Evolutionary conservation across 2,797 vertebrate species (phyloP), one percentile per base, ranked within the genome.

Genomic region (Acanthiza pusilla): DNA sequence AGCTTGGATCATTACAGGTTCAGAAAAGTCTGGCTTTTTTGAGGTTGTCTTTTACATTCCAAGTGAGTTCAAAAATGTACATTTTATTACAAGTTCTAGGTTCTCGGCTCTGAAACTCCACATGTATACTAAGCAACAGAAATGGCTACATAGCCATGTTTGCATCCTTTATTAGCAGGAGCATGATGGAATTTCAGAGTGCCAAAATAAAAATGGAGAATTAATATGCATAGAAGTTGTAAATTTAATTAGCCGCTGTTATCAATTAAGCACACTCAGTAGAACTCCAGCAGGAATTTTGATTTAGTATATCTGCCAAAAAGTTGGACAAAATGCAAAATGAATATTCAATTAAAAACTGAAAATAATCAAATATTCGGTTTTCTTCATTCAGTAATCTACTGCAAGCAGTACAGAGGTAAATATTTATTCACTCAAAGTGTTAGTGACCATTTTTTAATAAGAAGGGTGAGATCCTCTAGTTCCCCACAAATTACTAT

Each of bases 141-240:
- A 47, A 25, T 8, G 7, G 25, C 55, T 76, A 25, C 54, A 11
- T 47, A 16, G 26, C 74, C 38, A 8, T 36, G 60, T 82, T 79
- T 82, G 22, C 60, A 50, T 78, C 86, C 51, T 81, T 68, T 50
- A 54, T 83, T 84, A 85, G 20, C 15, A 81, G 79, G 66, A 92
- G 32, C 53, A 71, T 79, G 80, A 89, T 90, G 84, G 62, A 68
- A 79, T 95, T 93, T 85, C n/a, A 40, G 65, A 75, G 70, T 70
- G 60, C 66, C 51, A 91, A 93, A 96, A 91, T 78, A 89, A 93
- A 92, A 96, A 72, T 57, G 25, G 66, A 30, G 53, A 90, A 89
- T 95, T 92, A 73, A 78, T 92, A 85, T 95, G 89, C 82, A 63
- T 73, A 63, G 73, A 84, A 81, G 73, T 23, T 88, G 67, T 85